Base-by-base conservation (phyloP, 1,140 invertebrate genomes). In the Alviniconcha marisindica region DNA sequence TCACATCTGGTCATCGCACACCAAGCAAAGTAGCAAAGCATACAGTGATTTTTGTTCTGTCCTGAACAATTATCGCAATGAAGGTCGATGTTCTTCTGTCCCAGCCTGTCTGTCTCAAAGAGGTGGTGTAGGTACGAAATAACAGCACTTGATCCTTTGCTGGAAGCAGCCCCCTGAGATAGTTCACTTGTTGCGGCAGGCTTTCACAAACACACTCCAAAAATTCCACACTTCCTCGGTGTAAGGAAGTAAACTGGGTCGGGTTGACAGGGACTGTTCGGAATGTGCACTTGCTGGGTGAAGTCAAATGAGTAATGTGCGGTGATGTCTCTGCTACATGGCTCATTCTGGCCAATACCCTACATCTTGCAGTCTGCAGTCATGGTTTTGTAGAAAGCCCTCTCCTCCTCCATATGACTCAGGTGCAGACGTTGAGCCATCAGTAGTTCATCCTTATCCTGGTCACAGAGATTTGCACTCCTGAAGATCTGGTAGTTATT, bases 301-400 rank as follows among this genome's bases (percentile, higher is more conserved):
- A 82, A 89, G 83, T 89, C 88, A 86, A 89, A 89, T 33, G 66
- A 81, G 54, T 89, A 90, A 76, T 90, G 89, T 80, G 85, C 84
- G 15, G 31, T 51, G 15, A 83, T 69, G 21, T 44, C 24, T 18
- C 73, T 76, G 74, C 38, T 77, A 73, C 38, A 84, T 36, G 5
- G 4, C 12, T 7, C 7, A 28, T 40, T 71, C 7, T 5, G 31
- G 14, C 66, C 12, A 2, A 71, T 33, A 7, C n/a, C 36, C 21
- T 24, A 38, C 44, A 48, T 18, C n/a, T n/a, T n/a, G n/a, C n/a
- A n/a, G n/a, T n/a, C n/a, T n/a, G n/a, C n/a, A n/a, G n/a, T n/a
- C n/a, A n/a, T n/a, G n/a, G n/a, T n/a, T n/a, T n/a, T n/a, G n/a
- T n/a, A n/a, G n/a, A n/a, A n/a, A n/a, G n/a, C n/a, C n/a, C n/a